A percentile compares a stretch with the other conserved stretches of the same genome.
phyloP scores from a whole-genome alignment of 2,888 invertebrate genomes.

The Leucoma salicis region DNA sequence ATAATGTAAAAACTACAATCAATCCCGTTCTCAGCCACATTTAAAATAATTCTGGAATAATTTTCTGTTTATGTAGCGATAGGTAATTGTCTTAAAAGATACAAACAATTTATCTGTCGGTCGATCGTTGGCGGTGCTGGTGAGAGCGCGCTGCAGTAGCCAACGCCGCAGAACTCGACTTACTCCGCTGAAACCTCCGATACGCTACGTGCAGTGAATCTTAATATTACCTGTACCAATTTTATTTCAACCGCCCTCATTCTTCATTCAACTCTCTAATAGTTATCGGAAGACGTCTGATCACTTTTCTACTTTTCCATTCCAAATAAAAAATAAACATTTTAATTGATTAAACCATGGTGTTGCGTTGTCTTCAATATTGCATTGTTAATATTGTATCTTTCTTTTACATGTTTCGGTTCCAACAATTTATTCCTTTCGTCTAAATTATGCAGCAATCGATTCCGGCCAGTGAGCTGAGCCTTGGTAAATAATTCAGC shows the following conservation, averaged over 20 bases:
- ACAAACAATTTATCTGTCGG: conserved; percentile 57
- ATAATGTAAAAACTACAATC: too few species aligned
- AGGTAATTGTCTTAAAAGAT: conserved; percentile 77
- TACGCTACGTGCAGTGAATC: conserved; percentile 74
- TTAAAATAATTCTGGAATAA: conserved; percentile 67
- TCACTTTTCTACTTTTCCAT: conserved; percentile 30
- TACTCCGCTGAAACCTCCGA: conserved; percentile 67
- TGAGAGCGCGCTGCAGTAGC: conserved; percentile 69
- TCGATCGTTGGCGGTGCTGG: conserved; percentile 32
- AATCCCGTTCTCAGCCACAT: too few species aligned
- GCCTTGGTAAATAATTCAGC: conserved; percentile 74
- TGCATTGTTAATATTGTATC: conserved; percentile 41
- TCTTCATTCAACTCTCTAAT: conserved; percentile 75
- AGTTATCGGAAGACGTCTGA: conserved; percentile 60
- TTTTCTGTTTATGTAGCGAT: conserved; percentile 78
- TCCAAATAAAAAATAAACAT: conserved; percentile 27
- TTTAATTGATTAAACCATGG: conserved; percentile 30
- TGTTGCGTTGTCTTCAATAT: conserved; percentile 34
- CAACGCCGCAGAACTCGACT: conserved; percentile 52
- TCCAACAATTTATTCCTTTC: conserved; percentile 50
- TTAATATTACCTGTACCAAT: conserved; percentile 73
- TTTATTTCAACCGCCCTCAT: conserved; percentile 73
- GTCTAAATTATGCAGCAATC: conserved; percentile 77
- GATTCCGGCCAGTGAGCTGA: conserved; percentile 68
- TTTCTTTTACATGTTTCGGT: conserved; percentile 52